Conservation (phyloP, 2,113 vertebrate genomes). For the Dicaeum eximium region DNA sequence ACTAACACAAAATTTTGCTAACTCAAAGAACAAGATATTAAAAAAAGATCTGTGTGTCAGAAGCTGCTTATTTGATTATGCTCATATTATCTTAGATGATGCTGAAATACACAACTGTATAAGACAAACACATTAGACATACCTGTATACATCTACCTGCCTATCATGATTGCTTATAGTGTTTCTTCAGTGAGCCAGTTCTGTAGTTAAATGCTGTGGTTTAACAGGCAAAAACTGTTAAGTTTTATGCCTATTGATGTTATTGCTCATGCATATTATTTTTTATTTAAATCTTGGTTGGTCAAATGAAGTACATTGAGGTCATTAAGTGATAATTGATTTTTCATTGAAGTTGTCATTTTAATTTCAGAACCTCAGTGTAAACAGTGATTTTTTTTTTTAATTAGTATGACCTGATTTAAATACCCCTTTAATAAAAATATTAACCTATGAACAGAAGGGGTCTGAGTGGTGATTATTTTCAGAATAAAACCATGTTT, state of each 20-base stretch:
- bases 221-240: not conserved
- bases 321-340: not conserved
- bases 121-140: not conserved
- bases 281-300: not conserved
- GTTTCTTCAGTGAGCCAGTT: not conserved
- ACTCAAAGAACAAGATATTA: not conserved
- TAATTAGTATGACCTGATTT: not conserved
- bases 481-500: not conserved
- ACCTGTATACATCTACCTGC: not conserved
- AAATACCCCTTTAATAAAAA: not conserved
- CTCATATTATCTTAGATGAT: not conserved
- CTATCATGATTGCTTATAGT: not conserved
- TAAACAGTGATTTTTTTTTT: not conserved
- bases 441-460: not conserved
- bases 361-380: not conserved
- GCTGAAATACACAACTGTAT: not conserved
- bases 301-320: not conserved
- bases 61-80: not conserved
- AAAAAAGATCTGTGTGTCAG: accelerated
- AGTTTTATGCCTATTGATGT: not conserved
- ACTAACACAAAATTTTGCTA: not conserved
- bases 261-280: not conserved
- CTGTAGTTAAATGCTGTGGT: not conserved
- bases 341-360: not conserved
- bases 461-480: not conserved